Base-by-base conservation (phyloP, 2,113 vertebrate genomes). In the Prochilodus magdalenae region DNA sequence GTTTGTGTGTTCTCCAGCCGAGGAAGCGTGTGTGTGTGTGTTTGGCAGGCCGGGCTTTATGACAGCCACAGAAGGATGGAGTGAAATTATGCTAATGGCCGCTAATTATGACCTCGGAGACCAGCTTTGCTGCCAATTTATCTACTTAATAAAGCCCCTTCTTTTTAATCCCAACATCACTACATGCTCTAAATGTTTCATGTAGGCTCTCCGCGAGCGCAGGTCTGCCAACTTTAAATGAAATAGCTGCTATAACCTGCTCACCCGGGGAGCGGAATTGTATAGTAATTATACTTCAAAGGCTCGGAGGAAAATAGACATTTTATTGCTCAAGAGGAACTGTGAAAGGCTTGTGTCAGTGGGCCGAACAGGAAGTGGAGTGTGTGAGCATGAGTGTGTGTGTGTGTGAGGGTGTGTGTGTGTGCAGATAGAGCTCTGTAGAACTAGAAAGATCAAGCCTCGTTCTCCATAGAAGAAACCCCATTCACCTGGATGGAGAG, bases 261-360 rank as follows among this genome's bases (percentile, higher is more conserved):
- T 89, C 91, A 90, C 92, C 92, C 87, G 81, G 90, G 80, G 89
- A 89, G 91, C 82, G 40, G 87, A 89, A 90, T 92, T 91, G 91
- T 94, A 87, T 86, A 87, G 90, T 91, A 92, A 92, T 92, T 92
- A 91, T 49, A 93, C 93, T 92, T 94, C 93, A 95, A 93, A 94
- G 91, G 69, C 72, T 72, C 69, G 77, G 44, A 86, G 86, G 82
- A 74, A 84, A 88, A 88, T 67, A 86, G 65, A 82, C 81, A 86
- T 86, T 93, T 93, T 92, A 93, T 89, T 91, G 88, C 91, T 84
- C 75, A 73, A 92, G 91, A 92, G 89, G 87, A 90, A 90, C 87
- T 88, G 88, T 74, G 87, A 93, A 90, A 57, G 80, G 86, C 79
- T 74, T 69, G 88, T 85, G 88, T 88, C 88, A 87, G 62, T 66